These are phyloP conservation scores for Rhyacophila evoluta DNA, from an alignment of 2,888 invertebrate species.

Conservation along the genomic window DNA sequence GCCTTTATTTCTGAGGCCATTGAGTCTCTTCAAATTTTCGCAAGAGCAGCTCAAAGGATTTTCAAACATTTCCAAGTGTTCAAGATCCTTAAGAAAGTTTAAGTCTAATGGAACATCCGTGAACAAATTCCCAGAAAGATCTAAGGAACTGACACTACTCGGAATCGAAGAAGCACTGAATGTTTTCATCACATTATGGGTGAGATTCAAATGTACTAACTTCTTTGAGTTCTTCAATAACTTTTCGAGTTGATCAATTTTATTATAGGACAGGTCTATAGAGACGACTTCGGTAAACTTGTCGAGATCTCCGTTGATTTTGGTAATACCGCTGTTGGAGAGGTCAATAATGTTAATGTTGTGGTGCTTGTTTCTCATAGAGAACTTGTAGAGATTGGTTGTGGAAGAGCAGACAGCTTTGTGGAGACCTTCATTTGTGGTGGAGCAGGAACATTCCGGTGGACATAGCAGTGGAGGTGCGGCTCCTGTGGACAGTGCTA, in stretches of 20 bases:
- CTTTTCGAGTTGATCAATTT: slow-evolving; percentile 71
- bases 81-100: slow-evolving; percentile 68
- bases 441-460: slow-evolving; percentile 69
- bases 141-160: slow-evolving; percentile 72
- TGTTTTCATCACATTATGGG: slow-evolving; percentile 72
- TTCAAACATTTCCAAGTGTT: slow-evolving; percentile 74
- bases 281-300: slow-evolving; percentile 73
- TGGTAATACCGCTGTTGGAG: slow-evolving; percentile 73
- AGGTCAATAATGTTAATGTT: slow-evolving; percentile 73
- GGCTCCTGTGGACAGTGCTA: slow-evolving; percentile 56
- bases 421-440: slow-evolving; percentile 77
- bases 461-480: slow-evolving; percentile 63
- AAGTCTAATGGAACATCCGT: slow-evolving; percentile 73
- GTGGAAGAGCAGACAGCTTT: slow-evolving; percentile 76
- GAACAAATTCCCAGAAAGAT: slow-evolving; percentile 74
- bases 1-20: slow-evolving; percentile 70
- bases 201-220: slow-evolving; percentile 71
- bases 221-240: slow-evolving; percentile 71
- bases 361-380: slow-evolving; percentile 66
- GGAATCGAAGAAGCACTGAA: slow-evolving; percentile 70
- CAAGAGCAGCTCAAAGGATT: slow-evolving; percentile 81
- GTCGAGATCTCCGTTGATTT: slow-evolving; percentile 70
- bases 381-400: slow-evolving; percentile 80
- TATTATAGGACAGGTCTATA: slow-evolving; percentile 75
- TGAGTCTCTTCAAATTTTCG: slow-evolving; percentile 74